Base-by-base conservation (phyloP, 2,797 vertebrate species). In the Gallirallus australis region DNA sequence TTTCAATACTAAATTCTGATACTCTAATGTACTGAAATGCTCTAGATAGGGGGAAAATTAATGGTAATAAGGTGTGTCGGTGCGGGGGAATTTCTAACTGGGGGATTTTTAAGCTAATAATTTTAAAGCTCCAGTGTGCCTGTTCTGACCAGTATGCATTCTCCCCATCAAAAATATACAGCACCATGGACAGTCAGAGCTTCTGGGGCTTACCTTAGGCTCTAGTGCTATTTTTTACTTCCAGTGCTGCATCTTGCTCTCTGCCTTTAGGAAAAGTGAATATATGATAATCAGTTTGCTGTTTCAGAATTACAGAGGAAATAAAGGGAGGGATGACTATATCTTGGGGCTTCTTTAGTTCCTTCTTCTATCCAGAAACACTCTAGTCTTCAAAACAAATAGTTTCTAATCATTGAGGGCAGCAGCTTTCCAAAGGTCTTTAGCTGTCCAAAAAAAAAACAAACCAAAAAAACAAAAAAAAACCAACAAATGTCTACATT, bases 141-240 rank as follows among this genome's bases (percentile, higher is more conserved):
- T 21, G 6, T 57, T 82, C 25, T 68, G 59, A 42, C 25, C 69
- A 77, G 15, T 30, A 20, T 92, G 81, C n/a, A 33, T 92, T 71
- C 24, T 77, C 20, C 7, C 50, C 35, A 54, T 65, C 48, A 53
- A 78, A 45, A 79, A 66, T 15, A 80, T 13, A 56, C 16, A 79
- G 27, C 4, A 8, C 17, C n/a, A 57, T 12, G 47, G 78, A 83
- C 63, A 94, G 80, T 40, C 77, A 93, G 75, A 93, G 47, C 70
- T 91, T 94, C 86, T 81, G 75, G 89, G 85, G 47, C 37, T 96
- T 84, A 97, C 82, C 72, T 88, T 92, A 91, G 72, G 54, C 66
- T 95, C 28, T 48, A 77, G 33, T 47, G 47, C 53, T 87, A 48
- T 75, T 83, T 75, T 90, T 89, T 11, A 54, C 19, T 93, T 76